These are phyloP conservation scores for Drosophila testacea DNA, from an alignment of 2,888 invertebrate genomes.

Conservation along the genomic window DNA sequence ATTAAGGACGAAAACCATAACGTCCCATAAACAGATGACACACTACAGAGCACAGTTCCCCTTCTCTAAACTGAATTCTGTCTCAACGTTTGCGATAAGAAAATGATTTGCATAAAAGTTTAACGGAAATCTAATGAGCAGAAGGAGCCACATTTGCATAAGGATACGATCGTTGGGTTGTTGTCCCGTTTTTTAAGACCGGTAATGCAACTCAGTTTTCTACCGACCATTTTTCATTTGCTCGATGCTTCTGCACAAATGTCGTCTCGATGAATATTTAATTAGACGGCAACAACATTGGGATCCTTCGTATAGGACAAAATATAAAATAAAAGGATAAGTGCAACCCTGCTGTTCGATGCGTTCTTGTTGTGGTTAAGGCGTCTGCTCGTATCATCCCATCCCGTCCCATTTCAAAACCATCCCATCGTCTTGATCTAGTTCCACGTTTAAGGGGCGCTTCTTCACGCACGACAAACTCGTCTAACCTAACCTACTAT, in stretches of 20 bases:
- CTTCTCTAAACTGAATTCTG: background rate
- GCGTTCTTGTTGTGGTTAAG: constrained; percentile 66
- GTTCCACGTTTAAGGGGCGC: constrained; percentile 46
- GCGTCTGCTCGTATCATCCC: constrained; percentile 19
- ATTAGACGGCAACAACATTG: constrained; percentile 67
- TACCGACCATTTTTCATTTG: constrained; percentile 53
- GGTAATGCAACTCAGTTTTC: constrained; percentile 58
- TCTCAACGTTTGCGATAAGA: constrained; percentile 19
- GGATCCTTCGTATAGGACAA: constrained; percentile 48
- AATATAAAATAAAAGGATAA: constrained; percentile 43
- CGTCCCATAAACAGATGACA: constrained; percentile 75
- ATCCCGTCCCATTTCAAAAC: constrained; percentile 7
- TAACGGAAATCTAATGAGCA: constrained; percentile 79
- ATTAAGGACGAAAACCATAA: constrained; percentile 48
- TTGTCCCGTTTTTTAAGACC: constrained; percentile 29
- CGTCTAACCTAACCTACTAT: constrained; percentile 45
- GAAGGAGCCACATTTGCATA: constrained; percentile 56
- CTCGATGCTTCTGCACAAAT: constrained; percentile 64
- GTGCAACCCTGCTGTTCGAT: constrained; percentile 57
- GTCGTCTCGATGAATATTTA: constrained; percentile 83
- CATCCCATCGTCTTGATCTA: constrained; percentile 66
- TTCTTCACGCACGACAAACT: constrained; percentile 47
- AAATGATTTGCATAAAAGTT: constrained; percentile 76
- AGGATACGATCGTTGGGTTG: constrained; percentile 13
- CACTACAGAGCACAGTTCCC: constrained; percentile 17